Evolutionary conservation across 2,888 invertebrate genomes (phyloP).

Genomic region (Acleris holmiana): DNA sequence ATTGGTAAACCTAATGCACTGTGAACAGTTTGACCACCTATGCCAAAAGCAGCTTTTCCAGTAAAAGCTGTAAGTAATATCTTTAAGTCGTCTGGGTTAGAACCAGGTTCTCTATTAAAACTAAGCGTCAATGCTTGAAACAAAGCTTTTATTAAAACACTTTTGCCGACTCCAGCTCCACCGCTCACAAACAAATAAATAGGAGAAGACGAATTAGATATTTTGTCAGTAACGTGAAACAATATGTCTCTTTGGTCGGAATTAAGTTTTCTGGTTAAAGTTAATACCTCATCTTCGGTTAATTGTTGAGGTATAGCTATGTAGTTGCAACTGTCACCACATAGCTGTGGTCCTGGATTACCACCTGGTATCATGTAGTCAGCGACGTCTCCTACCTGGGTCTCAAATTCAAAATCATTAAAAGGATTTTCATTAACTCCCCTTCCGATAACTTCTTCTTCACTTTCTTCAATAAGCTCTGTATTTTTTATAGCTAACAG

Average conservation of each 20-base stretch:
- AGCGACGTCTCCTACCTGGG: background rate
- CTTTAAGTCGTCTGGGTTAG: constrained; percentile 1
- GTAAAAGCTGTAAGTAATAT: constrained; percentile 7
- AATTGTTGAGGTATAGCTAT: no score
- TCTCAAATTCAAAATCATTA: background rate
- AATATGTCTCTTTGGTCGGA: no score
- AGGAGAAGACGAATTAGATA: background rate
- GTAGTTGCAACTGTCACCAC: background rate
- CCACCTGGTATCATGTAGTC: background rate
- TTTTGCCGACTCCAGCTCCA: constrained; percentile 9
- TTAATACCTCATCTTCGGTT: no score
- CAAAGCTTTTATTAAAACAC: background rate
- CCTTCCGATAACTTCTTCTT: no score
- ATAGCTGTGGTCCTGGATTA: background rate
- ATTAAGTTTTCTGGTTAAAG: no score
- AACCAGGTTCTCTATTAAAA: constrained; percentile 2
- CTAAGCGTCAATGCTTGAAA: background rate
- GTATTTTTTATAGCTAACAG: background rate
- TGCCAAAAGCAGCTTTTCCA: constrained; percentile 16
- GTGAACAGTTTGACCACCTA: constrained; percentile 18
- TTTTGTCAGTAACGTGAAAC: no score
- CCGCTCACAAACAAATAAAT: constrained; percentile 10
- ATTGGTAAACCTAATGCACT: constrained; percentile 8
- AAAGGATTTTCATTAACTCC: no score
- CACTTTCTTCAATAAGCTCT: background rate